Conservation (phyloP, 2,888 invertebrate species). For the Drosophila meridionalis region DNA sequence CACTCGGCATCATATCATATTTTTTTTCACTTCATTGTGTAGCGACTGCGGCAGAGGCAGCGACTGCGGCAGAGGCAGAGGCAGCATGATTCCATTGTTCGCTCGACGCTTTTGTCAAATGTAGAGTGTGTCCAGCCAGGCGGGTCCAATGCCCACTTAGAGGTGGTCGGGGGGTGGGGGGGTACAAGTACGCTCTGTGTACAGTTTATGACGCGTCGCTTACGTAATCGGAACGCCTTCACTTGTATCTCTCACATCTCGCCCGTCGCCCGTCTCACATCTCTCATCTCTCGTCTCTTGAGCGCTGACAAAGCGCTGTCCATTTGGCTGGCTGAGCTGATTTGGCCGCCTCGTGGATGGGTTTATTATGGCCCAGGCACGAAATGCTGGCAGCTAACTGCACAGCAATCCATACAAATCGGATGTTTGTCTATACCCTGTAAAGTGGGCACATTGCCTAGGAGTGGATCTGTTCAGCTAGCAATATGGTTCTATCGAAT, state of each 20-base stretch:
- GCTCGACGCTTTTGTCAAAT: conserved; percentile 66
- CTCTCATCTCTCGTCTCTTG: conserved; percentile 6
- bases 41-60: conserved; percentile 34
- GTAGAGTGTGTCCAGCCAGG: conserved; percentile 64
- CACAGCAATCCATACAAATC: conserved; percentile 10
- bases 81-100: conserved; percentile 40
- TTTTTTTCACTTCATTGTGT: conserved; percentile 78
- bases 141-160: conserved; percentile 32
- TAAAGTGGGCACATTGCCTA: neutral
- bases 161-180: conserved; percentile 2
- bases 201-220: conserved; percentile 68
- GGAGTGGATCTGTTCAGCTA: no score
- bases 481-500: neutral
- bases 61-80: conserved; percentile 12
- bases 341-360: conserved; percentile 23
- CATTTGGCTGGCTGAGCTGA: conserved; percentile 43
- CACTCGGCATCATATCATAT: conserved; percentile 62
- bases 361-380: conserved; percentile 20
- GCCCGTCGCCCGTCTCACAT: neutral
- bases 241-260: conserved; percentile 5
- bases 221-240: conserved; percentile 61
- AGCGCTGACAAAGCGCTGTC: conserved; percentile 42
- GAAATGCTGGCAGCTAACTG: conserved; percentile 21
- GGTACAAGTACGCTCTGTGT: conserved; percentile 15
- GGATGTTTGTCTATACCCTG: conserved; percentile 21